Conservation (phyloP, 2,797 vertebrate species). For the Sparidentex hasta region DNA sequence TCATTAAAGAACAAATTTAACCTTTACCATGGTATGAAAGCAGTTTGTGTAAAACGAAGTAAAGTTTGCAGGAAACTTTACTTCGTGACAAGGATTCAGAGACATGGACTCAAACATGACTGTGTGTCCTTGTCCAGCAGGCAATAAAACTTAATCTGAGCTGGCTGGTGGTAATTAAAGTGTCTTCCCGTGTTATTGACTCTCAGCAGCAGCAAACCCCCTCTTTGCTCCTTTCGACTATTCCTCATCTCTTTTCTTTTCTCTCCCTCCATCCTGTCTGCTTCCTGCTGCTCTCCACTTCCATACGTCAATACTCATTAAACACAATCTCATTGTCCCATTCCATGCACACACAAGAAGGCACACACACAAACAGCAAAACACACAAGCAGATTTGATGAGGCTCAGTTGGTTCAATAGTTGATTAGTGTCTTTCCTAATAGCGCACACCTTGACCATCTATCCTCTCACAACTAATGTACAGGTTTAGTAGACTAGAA, state of each 20-base stretch:
- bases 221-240: slow-evolving; percentile 56
- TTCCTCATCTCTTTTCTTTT: slow-evolving; percentile 62
- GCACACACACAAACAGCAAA: not conserved
- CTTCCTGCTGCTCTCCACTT: slow-evolving; percentile 72
- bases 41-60: not conserved
- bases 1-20: not conserved
- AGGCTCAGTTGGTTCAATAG: slow-evolving; percentile 71
- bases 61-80: slow-evolving; percentile 48
- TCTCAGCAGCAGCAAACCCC: slow-evolving; percentile 65
- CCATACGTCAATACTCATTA: slow-evolving; percentile 86
- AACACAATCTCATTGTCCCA: slow-evolving; percentile 71
- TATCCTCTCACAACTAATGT: slow-evolving; percentile 59
- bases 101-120: slow-evolving; percentile 51
- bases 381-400: slow-evolving; percentile 48
- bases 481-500: slow-evolving; percentile 58
- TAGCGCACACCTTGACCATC: slow-evolving; percentile 51
- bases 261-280: slow-evolving; percentile 60
- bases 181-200: slow-evolving; percentile 84
- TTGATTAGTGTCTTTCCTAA: slow-evolving; percentile 78
- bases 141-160: slow-evolving; percentile 79
- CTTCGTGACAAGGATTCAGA: slow-evolving; percentile 36
- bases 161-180: slow-evolving; percentile 85
- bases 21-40: not conserved
- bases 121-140: slow-evolving; percentile 59
- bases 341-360: slow-evolving; percentile 23